Evolutionary conservation across 37 sponge, comb jelly and placozoan species (phyloP), one percentile per base, ranked within the genome.

Genomic region (Crambe crambe): DNA sequence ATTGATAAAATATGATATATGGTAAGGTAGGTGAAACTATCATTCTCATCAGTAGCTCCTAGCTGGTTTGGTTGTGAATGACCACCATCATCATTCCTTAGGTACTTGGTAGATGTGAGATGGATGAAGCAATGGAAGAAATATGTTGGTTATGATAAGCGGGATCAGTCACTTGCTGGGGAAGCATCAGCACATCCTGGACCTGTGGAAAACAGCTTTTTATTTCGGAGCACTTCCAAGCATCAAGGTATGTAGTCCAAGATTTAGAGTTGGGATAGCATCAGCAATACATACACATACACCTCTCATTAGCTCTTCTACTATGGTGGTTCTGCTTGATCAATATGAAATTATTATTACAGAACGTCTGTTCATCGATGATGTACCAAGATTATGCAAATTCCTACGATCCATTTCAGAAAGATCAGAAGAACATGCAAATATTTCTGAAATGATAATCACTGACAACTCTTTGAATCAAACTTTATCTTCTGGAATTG

Each of bases 101-200:
- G n/a, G n/a, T n/a, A n/a, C n/a, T n/a, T 93, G 71, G 75, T 89
- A 20, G 87, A 89, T 65, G 79, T 82, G 35, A 61, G 77, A 17
- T 93, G 94, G 94, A 56, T 93, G 70, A 93, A 86, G 67, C 82
- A 85, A 72, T 93, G 94, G 94, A 93, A 93, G 90, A 84, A 83
- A 37, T 93, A 79, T 62, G 83, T 86, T 57, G 94, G 94, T 12
- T 93, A 68, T 78, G 94, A 93, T 51, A 3, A 44, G 2, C 83
- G 89, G 89, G 83, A 89, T 42, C 77, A 65, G 60, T 40, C 21
- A 12, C 2, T 31, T 44, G 76, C 62, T 58, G 89, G 94, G 26
- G 54, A 73, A 12, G 75, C 73, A 15, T 81, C 69, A 23, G 81
- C 74, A 10, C 72, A 85, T n/a, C 96, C 96, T 42, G 96, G 96